Conservation (phyloP, 2,888 invertebrate genomes). For the Scelioninae gen. 1 region DNA sequence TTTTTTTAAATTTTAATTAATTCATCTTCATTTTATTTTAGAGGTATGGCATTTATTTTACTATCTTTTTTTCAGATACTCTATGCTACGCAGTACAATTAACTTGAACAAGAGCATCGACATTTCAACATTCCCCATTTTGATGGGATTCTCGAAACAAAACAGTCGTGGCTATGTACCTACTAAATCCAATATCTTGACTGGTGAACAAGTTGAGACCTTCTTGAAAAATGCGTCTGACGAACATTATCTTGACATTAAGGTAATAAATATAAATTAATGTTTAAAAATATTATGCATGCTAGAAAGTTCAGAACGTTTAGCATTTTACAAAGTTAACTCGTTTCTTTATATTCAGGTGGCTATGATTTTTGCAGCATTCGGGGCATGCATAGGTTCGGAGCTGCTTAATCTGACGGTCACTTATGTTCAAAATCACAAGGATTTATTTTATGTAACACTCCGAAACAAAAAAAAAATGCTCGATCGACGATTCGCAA, state of each 20-base stretch:
- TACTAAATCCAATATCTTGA: constrained; percentile 2
- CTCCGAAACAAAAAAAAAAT: constrained; percentile 11
- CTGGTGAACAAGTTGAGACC: background rate
- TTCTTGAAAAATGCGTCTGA: constrained; percentile 14
- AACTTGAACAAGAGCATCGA: constrained; percentile 14
- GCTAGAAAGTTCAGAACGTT: background rate
- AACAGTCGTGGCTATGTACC: constrained; percentile 7
- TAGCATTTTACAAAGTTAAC: background rate
- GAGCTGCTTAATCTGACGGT: constrained; percentile 7
- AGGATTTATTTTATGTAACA: constrained; percentile 18
- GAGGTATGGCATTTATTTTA: background rate
- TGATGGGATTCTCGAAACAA: constrained; percentile 20
- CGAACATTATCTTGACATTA: constrained; percentile 5
- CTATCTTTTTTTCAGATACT: constrained; percentile 7
- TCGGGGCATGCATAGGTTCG: constrained; percentile 17
- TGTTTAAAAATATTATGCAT: background rate
- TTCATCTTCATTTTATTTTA: constrained; percentile 2
- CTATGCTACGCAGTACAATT: constrained; percentile 9
- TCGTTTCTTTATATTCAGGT: constrained; percentile 17
- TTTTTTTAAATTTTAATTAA: background rate
- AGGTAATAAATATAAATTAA: constrained; percentile 12
- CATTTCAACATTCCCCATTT: constrained; percentile 6
- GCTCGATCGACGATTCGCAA: constrained; percentile 4
- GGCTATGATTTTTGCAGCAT: constrained; percentile 21
- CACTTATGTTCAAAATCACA: constrained; percentile 6